A percentile compares a stretch with the other conserved stretches of the same genome.
Evolutionary conservation across 1,140 invertebrate genomes (phyloP).

Genomic region (Leucophenga varia): DNA sequence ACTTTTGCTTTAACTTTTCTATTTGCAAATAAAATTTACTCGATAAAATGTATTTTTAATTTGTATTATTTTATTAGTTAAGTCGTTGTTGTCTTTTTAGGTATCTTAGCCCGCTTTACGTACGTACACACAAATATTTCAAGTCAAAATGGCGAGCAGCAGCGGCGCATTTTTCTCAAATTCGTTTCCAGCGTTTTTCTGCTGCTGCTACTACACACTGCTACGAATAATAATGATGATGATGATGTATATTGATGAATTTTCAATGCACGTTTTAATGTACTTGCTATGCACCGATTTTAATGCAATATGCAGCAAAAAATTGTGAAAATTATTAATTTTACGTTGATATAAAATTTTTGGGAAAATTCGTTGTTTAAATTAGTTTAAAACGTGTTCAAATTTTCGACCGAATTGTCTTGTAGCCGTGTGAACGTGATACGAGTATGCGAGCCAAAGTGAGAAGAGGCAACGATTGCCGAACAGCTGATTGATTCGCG

Average conservation of each 20-base stretch:
- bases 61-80: too few species aligned
- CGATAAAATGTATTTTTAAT: too few species aligned
- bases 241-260: conserved; percentile 10
- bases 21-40: too few species aligned
- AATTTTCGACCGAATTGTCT: conserved; percentile 2
- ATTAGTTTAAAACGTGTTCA: too few species aligned
- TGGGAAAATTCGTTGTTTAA: too few species aligned
- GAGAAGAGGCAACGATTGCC: too few species aligned
- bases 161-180: conserved; percentile 50
- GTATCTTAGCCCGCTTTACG: too few species aligned
- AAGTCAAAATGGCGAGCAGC: conserved; percentile 55
- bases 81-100: too few species aligned
- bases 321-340: conserved; percentile 31
- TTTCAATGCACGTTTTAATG: conserved; percentile 33
- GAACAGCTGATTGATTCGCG: conserved; percentile 29
- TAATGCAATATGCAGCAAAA: conserved; percentile 32
- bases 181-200: conserved; percentile 16
- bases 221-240: neutral
- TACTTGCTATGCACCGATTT: conserved; percentile 34
- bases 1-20: too few species aligned
- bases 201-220: conserved; percentile 21
- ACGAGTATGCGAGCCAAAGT: conserved; percentile 19
- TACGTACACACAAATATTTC: too few species aligned
- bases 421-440: conserved; percentile 17
- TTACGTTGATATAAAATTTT: conserved; percentile 19